phyloP scores from a whole-genome alignment of 2,113 vertebrate genomes.

The Neogobius melanostomus region DNA sequence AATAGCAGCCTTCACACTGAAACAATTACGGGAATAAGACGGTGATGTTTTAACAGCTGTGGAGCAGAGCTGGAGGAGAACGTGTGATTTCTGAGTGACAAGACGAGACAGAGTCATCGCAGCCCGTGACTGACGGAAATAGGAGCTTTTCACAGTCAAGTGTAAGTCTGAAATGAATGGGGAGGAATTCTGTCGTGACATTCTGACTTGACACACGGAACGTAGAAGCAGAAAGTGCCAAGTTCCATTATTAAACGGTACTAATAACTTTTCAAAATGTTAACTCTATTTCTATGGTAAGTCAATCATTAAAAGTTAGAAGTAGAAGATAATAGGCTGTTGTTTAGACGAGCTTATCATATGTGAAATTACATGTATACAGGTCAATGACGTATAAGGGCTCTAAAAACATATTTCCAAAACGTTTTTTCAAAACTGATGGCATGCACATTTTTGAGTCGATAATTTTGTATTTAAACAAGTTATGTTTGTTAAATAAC shows the following conservation, averaged over 20 bases:
- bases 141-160: neutral
- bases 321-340: too few species aligned
- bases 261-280: too few species aligned
- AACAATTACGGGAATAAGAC: slow-evolving; percentile 67
- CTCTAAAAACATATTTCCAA: too few species aligned
- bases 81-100: slow-evolving; percentile 40
- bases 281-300: too few species aligned
- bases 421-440: too few species aligned
- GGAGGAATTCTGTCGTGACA: neutral
- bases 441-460: too few species aligned
- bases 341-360: too few species aligned
- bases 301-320: too few species aligned
- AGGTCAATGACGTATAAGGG: too few species aligned
- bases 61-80: slow-evolving; percentile 26
- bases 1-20: slow-evolving; percentile 64
- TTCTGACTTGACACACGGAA: neutral
- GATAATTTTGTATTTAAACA: too few species aligned
- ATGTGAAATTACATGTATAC: too few species aligned
- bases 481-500: too few species aligned
- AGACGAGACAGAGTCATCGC: slow-evolving; percentile 49
- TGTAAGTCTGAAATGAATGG: slow-evolving; percentile 1
- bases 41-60: slow-evolving; percentile 74
- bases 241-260: neutral
- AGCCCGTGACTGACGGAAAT: slow-evolving; percentile 17
- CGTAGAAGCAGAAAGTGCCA: neutral